A percentile compares a stretch with the other conserved stretches of the same genome.
phyloP scores from a whole-genome alignment of 2,797 vertebrate genomes.

The Monodelphis domestica region DNA sequence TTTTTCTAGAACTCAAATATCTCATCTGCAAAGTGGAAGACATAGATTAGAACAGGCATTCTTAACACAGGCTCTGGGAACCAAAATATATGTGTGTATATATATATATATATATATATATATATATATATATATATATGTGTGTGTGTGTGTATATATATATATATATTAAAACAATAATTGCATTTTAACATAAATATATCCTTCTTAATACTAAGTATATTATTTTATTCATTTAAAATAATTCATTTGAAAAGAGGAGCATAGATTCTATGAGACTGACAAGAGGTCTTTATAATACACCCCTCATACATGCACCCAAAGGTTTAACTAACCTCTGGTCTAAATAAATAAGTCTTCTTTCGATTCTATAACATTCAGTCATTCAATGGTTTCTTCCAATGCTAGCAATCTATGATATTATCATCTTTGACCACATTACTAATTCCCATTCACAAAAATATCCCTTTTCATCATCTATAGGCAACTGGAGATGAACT shows the following conservation, averaged over 20 bases:
- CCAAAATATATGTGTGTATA: background rate
- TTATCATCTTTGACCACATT: background rate
- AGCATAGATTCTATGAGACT: background rate
- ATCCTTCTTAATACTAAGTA: background rate
- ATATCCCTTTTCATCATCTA: background rate
- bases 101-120: no score
- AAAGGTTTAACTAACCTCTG: no score
- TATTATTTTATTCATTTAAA: background rate
- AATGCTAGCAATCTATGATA: background rate
- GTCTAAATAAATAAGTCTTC: background rate
- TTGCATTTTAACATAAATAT: background rate
- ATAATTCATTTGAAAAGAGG: background rate
- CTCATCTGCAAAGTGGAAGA: background rate
- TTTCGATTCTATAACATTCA: background rate
- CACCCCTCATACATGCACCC: background rate
- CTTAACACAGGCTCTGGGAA: background rate
- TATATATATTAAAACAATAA: no score
- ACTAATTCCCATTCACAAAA: background rate
- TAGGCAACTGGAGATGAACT: background rate
- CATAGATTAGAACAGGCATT: background rate
- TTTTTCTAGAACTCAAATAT: fast-evolving
- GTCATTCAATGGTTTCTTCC: background rate
- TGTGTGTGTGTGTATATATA: no score
- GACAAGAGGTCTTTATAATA: background rate
- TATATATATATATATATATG: no score